Percentiles rank a stretch among this genome's conserved stretches.
Evolutionary conservation across 2,113 vertebrate genomes (phyloP).

Genomic region (Rostratula benghalensis): DNA sequence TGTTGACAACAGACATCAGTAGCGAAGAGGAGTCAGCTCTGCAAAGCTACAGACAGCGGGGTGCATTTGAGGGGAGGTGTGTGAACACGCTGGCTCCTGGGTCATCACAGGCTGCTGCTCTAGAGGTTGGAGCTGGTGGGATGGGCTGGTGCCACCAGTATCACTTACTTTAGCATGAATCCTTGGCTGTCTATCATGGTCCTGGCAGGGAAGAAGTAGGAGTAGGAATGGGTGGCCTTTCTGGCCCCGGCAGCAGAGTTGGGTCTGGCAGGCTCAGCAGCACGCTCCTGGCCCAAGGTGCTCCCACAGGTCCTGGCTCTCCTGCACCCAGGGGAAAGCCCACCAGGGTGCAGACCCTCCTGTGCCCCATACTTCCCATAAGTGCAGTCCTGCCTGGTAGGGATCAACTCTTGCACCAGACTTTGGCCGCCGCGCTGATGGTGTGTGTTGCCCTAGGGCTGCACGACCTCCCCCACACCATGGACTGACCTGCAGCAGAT

Average conservation of each 20-base stretch:
- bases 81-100: rapidly evolving
- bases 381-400: not conserved
- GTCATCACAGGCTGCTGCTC: not conserved
- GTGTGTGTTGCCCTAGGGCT: rapidly evolving
- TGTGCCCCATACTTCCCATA: not conserved
- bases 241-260: not conserved
- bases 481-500: rapidly evolving
- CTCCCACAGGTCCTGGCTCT: not conserved
- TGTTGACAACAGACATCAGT: not conserved
- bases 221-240: not conserved
- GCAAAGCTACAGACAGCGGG: not conserved
- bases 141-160: not conserved
- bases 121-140: not conserved
- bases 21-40: not conserved
- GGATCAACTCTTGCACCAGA: not conserved
- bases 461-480: not conserved
- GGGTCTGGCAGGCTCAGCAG: not conserved
- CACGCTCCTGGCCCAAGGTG: rapidly evolving
- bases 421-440: rapidly evolving
- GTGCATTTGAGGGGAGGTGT: not conserved
- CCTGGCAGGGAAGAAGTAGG: not conserved
- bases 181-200: not conserved
- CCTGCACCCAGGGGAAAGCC: not conserved
- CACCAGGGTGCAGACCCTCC: not conserved
- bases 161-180: not conserved